phyloP scores from a whole-genome alignment of 2,797 vertebrate genomes.

The Fistularia commersonii region DNA sequence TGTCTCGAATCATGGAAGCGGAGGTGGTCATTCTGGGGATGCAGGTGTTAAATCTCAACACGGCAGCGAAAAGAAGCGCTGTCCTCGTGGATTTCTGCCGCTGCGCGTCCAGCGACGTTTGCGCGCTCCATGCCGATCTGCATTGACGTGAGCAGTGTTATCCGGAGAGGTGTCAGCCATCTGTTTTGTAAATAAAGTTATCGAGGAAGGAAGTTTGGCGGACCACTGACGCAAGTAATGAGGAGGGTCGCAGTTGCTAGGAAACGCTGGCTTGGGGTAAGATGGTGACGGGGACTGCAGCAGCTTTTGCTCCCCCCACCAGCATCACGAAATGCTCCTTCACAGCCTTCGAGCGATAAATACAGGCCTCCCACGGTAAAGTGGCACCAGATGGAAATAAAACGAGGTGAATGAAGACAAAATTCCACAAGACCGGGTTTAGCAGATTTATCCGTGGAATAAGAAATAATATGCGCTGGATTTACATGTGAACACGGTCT shows the following conservation, averaged over 20 bases:
- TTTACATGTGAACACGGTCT: no score
- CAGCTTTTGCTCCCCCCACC: conserved; percentile 43
- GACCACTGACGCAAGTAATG: conserved; percentile 56
- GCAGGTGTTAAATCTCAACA: neutral
- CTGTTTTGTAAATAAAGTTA: conserved; percentile 72
- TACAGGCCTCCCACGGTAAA: conserved; percentile 45
- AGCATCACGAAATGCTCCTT: conserved; percentile 38
- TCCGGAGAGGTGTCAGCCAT: conserved; percentile 52
- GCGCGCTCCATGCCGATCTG: conserved; percentile 22
- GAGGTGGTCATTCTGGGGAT: no score
- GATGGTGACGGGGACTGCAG: conserved; percentile 50
- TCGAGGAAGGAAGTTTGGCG: conserved; percentile 60
- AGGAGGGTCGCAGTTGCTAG: conserved; percentile 66
- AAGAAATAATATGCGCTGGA: no score
- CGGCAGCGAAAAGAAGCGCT: conserved; percentile 34
- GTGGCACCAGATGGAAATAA: conserved; percentile 36
- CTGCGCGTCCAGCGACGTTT: conserved; percentile 8
- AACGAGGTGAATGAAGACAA: conserved; percentile 20
- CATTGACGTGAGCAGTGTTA: conserved; percentile 22
- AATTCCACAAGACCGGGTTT: neutral
- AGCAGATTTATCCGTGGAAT: no score
- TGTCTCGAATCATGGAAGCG: no score
- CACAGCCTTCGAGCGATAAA: conserved; percentile 43
- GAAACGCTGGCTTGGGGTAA: conserved; percentile 58
- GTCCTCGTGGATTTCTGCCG: conserved; percentile 24